Base-by-base conservation (phyloP, 2,113 vertebrate species). In the Aegithalos caudatus region DNA sequence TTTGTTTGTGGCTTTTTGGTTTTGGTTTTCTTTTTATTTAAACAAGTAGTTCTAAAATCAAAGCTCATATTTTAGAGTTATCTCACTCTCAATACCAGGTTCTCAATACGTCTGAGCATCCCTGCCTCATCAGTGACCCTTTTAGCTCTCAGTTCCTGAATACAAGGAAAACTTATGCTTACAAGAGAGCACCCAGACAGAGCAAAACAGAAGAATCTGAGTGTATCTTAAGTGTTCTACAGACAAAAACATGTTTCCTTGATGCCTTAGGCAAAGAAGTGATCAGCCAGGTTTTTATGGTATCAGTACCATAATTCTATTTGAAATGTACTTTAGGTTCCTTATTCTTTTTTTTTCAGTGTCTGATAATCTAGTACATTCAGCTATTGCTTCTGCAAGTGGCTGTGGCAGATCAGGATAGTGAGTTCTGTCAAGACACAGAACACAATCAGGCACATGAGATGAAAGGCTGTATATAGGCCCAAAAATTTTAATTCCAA, bases 1-100 rank as follows among this genome's bases (percentile, higher is more conserved):
- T 24, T 13, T 0, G 9, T 60, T 19, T 48, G 1, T 1, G 23
- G 1, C 19, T 83, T 82, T 65, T 33, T 4, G 10, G 10, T 40
- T 40, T 40, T 40, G 10, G 10, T 42, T 42, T 42, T 42, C 20
- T 83, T 82, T 65, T 33, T 5, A 81, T 22, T 83, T 82, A 5
- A 81, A 54, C 1, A 74, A 61, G 16, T 56, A 8, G 4, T 12
- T 89, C 35, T 74, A 44, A 91, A 89, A 78, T 50, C 22, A 33
- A 70, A 58, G 7, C 15, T 84, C 12, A 6, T 47, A 3, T 56
- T 94, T 88, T 53, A 23, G 7, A n/a, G n/a, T n/a, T n/a, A n/a
- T n/a, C n/a, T n/a, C n/a, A n/a, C n/a, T 17, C n/a, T 67, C 38
- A 88, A 48, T 37, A 66, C 7, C 19, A 73, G 29, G 9, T n/a